Evolutionary conservation across 2,113 vertebrate species (phyloP).

Genomic region (Sturnus vulgaris): DNA sequence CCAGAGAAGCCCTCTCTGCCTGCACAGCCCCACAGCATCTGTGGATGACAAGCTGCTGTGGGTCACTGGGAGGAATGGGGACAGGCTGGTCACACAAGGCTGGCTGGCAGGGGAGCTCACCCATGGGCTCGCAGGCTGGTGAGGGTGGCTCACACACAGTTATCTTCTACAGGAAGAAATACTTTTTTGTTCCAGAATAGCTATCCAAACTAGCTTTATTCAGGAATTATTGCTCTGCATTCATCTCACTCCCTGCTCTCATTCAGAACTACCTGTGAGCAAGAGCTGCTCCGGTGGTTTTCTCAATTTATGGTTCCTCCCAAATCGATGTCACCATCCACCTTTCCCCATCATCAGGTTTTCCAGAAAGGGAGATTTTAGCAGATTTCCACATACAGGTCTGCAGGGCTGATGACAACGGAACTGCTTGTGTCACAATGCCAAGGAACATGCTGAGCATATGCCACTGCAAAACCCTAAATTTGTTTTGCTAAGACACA

Average conservation of each 20-base stretch:
- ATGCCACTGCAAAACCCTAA: not conserved
- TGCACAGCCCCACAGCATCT: not conserved
- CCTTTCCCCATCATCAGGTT: not conserved
- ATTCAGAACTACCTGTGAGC: not conserved
- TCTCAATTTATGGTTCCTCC: not conserved
- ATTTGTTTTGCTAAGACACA: slow-evolving; percentile 24
- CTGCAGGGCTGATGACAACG: not conserved
- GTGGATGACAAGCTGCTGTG: accelerated
- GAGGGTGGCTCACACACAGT: not conserved
- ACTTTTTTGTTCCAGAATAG: not conserved
- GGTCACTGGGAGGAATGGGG: not conserved
- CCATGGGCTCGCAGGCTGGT: accelerated
- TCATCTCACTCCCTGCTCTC: not conserved
- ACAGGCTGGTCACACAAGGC: not conserved
- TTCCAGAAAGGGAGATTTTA: not conserved
- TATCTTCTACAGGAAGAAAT: not conserved
- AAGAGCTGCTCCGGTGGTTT: not conserved
- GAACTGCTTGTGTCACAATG: not conserved
- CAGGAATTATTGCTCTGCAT: not conserved
- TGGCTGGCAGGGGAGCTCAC: not conserved
- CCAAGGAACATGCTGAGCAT: not conserved
- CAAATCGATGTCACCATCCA: not conserved
- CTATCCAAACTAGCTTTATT: not conserved
- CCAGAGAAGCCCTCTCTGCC: not conserved
- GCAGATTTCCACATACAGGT: not conserved